Conservation (phyloP, 1,140 invertebrate species). For the Gryon sp. region DNA sequence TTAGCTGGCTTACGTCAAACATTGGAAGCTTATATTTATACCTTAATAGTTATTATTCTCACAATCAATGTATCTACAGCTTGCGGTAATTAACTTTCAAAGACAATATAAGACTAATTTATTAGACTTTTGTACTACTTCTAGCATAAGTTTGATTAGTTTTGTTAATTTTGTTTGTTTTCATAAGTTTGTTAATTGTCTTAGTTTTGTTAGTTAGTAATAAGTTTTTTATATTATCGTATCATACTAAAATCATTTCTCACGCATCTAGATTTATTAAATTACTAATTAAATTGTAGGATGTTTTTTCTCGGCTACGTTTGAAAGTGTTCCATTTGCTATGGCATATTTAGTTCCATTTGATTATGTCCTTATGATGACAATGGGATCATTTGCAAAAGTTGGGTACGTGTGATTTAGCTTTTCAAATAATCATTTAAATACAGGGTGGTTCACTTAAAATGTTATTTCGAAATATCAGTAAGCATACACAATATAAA, state of each 20-base stretch:
- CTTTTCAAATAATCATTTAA: constrained; percentile 7
- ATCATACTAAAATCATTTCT: too few species aligned
- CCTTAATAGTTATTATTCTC: constrained; percentile 84
- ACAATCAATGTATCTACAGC: constrained; percentile 91
- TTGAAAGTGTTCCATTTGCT: constrained; percentile 88
- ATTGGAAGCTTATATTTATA: constrained; percentile 84
- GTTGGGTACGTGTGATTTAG: constrained; percentile 82
- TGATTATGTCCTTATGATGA: constrained; percentile 92
- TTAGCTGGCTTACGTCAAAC: constrained; percentile 85
- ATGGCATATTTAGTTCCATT: constrained; percentile 92
- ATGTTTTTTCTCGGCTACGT: constrained; percentile 90
- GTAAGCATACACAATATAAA: too few species aligned
- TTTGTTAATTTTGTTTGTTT: too few species aligned
- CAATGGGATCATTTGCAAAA: constrained; percentile 91
- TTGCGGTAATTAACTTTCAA: constrained; percentile 82
- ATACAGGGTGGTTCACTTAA: too few species aligned
- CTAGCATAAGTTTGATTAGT: too few species aligned
- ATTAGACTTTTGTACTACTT: too few species aligned
- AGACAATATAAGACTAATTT: neutral
- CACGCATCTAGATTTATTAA: too few species aligned
- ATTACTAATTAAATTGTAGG: too few species aligned
- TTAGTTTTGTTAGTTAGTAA: too few species aligned
- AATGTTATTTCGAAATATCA: too few species aligned
- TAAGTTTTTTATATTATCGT: too few species aligned
- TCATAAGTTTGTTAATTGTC: too few species aligned